Percentiles rank a stretch among this genome's conserved stretches.
These are phyloP conservation scores for Notolabrus celidotus DNA, from an alignment of 2,797 vertebrate species.

Conservation along the genomic window DNA sequence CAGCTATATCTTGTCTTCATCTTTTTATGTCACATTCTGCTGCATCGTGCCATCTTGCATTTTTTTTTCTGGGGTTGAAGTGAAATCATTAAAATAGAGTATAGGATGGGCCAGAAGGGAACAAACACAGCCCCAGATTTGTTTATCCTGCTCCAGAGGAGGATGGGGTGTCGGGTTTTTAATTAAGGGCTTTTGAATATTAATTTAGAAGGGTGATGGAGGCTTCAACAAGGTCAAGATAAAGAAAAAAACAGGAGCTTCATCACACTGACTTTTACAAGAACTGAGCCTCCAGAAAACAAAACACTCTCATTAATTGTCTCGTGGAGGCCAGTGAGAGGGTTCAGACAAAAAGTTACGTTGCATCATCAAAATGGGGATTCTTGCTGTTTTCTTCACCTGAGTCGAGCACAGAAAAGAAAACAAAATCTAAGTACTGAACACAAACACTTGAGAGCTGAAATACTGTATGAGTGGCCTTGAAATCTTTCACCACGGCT, in stretches of 20 bases:
- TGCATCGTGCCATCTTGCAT: constrained; percentile 75
- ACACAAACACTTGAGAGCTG: constrained; percentile 25
- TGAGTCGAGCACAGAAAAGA: constrained; percentile 44
- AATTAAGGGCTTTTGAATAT: constrained; percentile 85
- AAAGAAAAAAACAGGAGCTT: constrained; percentile 74
- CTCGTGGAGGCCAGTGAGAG: constrained; percentile 56
- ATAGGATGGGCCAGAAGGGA: constrained; percentile 84
- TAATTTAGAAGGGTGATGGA: constrained; percentile 84
- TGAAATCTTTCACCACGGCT: background rate
- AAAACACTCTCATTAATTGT: constrained; percentile 84
- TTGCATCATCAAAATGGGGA: constrained; percentile 76
- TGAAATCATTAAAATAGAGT: constrained; percentile 84
- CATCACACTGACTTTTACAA: constrained; percentile 79
- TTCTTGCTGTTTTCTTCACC: constrained; percentile 65
- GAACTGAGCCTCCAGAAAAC: constrained; percentile 81
- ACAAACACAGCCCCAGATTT: constrained; percentile 83
- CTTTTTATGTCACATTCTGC: constrained; percentile 84
- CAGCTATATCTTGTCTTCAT: constrained; percentile 84
- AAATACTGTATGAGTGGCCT: constrained; percentile 16
- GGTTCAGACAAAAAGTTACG: constrained; percentile 69
- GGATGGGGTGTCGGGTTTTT: constrained; percentile 79
- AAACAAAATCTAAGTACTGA: constrained; percentile 12
- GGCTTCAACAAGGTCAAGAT: constrained; percentile 84
- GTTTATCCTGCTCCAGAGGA: constrained; percentile 81
- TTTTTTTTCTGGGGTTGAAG: constrained; percentile 74